Conservation (phyloP, 2,797 vertebrate genomes). For the Vespertilio murinus region DNA sequence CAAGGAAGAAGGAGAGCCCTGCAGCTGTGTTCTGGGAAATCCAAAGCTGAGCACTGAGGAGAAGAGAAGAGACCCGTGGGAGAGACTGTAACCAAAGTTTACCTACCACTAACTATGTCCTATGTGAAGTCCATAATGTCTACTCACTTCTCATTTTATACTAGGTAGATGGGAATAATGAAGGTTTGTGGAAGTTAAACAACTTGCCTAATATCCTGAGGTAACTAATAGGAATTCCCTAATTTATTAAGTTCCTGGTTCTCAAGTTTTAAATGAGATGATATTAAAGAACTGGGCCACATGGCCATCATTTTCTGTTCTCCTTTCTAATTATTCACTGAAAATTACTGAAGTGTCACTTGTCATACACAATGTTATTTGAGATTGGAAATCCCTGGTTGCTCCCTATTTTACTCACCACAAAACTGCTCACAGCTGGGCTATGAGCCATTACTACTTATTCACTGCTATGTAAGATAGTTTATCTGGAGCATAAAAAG, state of each 20-base stretch:
- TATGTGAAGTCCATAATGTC: not conserved
- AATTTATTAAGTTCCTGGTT: not conserved
- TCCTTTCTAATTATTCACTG: conserved; percentile 29
- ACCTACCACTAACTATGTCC: not conserved
- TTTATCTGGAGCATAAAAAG: conserved; percentile 74
- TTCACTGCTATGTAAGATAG: conserved; percentile 68
- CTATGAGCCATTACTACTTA: conserved; percentile 68
- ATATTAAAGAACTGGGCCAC: not conserved
- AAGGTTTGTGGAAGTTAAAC: not conserved
- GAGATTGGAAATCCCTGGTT: conserved; percentile 32
- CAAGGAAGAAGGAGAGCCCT: not conserved
- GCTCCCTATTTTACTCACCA: conserved; percentile 1
- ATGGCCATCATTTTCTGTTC: not conserved
- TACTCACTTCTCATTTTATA: not conserved
- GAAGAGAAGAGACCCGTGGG: not conserved
- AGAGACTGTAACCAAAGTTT: not conserved
- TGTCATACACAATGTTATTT: not conserved
- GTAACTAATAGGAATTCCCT: not conserved
- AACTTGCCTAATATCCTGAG: not conserved
- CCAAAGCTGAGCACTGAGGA: not conserved
- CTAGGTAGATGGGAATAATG: not conserved
- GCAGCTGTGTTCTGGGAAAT: not conserved
- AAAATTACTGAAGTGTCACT: not conserved
- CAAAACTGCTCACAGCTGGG: conserved; percentile 59
- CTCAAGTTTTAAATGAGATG: conserved; percentile 8